A percentile compares a stretch with the other conserved stretches of the same genome.
Conservation (phyloP, 2,113 vertebrate species). For the Dascyllus trimaculatus region DNA sequence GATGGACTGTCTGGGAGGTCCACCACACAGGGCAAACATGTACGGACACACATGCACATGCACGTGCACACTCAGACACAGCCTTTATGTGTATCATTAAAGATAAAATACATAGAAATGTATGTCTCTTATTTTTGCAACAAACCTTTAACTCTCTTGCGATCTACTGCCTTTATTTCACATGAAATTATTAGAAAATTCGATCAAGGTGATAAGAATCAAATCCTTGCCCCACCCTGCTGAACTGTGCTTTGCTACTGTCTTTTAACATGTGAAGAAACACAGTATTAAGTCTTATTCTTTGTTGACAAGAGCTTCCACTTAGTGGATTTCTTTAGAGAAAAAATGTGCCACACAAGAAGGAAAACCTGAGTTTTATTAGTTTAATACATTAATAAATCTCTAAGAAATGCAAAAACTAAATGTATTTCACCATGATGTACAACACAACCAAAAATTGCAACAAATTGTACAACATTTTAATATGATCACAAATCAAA, state of each 20-base stretch:
- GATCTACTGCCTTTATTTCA: not conserved
- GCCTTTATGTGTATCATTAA: not conserved
- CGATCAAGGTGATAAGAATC: not conserved
- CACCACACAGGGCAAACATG: slow-evolving; percentile 58
- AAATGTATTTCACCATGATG: too few relatives aligned
- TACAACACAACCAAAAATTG: too few relatives aligned
- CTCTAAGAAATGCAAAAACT: too few relatives aligned
- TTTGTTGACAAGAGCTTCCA: too few relatives aligned
- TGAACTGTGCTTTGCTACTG: not conserved
- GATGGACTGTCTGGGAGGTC: slow-evolving; percentile 68
- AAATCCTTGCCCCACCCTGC: not conserved
- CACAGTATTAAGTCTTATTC: too few relatives aligned
- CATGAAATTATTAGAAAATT: not conserved
- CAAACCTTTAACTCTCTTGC: too few relatives aligned
- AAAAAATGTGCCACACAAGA: too few relatives aligned
- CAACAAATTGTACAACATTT: too few relatives aligned
- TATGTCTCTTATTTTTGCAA: not conserved
- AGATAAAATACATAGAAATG: not conserved
- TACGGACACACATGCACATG: slow-evolving; percentile 50
- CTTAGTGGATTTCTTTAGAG: too few relatives aligned
- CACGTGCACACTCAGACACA: slow-evolving; percentile 26
- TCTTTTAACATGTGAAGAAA: too few relatives aligned
- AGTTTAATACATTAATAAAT: too few relatives aligned
- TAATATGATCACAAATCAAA: not conserved
- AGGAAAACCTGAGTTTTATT: too few relatives aligned